A percentile compares a stretch with the other conserved stretches of the same genome.
Conservation (phyloP, 2,113 vertebrate species). For the Scalopus aquaticus region DNA sequence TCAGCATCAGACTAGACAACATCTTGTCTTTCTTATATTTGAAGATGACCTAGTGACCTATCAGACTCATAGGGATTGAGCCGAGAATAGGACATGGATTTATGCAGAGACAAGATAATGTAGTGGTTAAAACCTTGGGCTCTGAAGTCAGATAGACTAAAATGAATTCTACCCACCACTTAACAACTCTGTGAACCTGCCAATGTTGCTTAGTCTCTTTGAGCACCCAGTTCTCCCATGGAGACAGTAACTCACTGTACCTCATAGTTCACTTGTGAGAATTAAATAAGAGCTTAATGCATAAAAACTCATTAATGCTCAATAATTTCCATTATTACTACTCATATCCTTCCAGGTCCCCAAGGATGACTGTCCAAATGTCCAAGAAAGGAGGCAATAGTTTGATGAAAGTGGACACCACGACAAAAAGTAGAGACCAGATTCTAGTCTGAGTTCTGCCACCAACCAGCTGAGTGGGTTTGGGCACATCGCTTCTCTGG, state of each 20-base stretch:
- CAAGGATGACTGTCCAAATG: not conserved
- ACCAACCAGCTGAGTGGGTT: not conserved
- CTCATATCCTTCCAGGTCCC: not conserved
- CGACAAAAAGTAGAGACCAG: not conserved
- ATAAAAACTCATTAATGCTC: not conserved
- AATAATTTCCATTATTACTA: not conserved
- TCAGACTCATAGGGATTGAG: not conserved
- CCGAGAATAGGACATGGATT: not conserved
- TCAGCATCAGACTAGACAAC: not conserved
- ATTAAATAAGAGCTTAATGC: not conserved
- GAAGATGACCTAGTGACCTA: not conserved
- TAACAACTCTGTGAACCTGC: not conserved
- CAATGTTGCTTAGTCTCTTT: not conserved
- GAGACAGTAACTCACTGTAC: not conserved
- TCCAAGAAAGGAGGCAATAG: not conserved
- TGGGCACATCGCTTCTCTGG: not conserved
- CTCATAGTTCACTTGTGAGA: not conserved
- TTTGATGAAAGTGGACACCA: not conserved
- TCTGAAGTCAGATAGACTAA: not conserved
- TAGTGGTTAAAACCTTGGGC: not conserved
- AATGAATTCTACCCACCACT: not conserved
- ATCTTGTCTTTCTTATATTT: not conserved
- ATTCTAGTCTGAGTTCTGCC: not conserved
- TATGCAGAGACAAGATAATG: not conserved
- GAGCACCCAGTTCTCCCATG: not conserved